Percentiles rank a stretch among this genome's conserved stretches.
phyloP scores from a whole-genome alignment of 1,140 invertebrate species.

The Probaryconus sp. region DNA sequence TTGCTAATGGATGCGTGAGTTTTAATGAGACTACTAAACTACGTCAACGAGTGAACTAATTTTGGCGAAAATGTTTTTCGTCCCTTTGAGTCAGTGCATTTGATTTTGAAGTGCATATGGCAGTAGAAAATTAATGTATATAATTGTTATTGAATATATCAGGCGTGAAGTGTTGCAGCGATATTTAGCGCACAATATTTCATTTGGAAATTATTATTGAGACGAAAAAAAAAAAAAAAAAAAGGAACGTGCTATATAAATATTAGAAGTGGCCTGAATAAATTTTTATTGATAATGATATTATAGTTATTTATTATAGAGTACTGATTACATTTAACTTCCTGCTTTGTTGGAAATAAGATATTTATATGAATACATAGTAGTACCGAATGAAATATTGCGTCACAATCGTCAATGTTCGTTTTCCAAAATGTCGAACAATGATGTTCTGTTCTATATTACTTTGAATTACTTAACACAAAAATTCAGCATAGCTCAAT shows the following conservation, averaged over 20 bases:
- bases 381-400: background rate
- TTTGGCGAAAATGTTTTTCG: no score
- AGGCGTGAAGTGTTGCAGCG: slow-evolving; percentile 42
- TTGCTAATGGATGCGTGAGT: no score
- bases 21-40: background rate
- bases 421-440: background rate
- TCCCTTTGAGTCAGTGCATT: no score
- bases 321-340: slow-evolving; percentile 36
- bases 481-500: background rate
- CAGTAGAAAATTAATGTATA: slow-evolving; percentile 39
- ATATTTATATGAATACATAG: slow-evolving; percentile 36
- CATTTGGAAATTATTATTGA: slow-evolving; percentile 21
- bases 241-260: slow-evolving; percentile 14
- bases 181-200: slow-evolving; percentile 47
- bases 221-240: background rate
- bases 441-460: slow-evolving; percentile 7
- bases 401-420: background rate
- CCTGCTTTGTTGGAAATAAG: slow-evolving; percentile 52
- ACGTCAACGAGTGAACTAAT: slow-evolving; percentile 13
- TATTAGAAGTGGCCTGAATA: slow-evolving; percentile 53
- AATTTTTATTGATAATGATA: slow-evolving; percentile 48
- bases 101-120: background rate
- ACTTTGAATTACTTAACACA: background rate
- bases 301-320: slow-evolving; percentile 39
- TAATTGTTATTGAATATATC: slow-evolving; percentile 45